Evolutionary conservation across 30 jellyfish, hydroid and myxozoan genomes (phyloP).

Genomic region (Clytia hemisphaerica): DNA sequence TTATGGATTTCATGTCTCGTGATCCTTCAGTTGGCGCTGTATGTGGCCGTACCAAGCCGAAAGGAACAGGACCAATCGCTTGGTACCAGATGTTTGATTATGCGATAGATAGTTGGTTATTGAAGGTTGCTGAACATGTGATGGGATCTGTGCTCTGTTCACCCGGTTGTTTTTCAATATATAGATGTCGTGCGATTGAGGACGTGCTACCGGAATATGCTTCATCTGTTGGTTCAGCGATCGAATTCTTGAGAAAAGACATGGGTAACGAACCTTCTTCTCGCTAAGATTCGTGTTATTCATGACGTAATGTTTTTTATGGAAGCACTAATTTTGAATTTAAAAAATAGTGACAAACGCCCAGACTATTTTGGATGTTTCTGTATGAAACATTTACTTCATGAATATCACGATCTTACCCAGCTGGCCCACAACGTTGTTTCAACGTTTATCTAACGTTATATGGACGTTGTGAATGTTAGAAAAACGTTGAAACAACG

Average conservation of each 20-base stretch:
- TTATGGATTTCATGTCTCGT: slow-evolving; percentile 85
- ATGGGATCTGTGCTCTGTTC: slow-evolving; percentile 94
- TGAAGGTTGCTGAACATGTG: slow-evolving; percentile 90
- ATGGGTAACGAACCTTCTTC: slow-evolving; percentile 93
- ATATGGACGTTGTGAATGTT: too few species aligned
- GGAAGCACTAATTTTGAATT: too few species aligned
- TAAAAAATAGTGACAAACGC: too few species aligned
- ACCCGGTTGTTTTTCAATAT: slow-evolving; percentile 90
- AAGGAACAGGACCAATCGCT: slow-evolving; percentile 87
- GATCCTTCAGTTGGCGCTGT: slow-evolving; percentile 94
- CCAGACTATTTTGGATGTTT: too few species aligned
- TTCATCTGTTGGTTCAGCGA: slow-evolving; percentile 75
- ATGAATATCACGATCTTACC: too few species aligned
- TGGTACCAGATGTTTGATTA: slow-evolving; percentile 88
- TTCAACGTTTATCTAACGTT: too few species aligned
- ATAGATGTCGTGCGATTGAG: slow-evolving; percentile 69
- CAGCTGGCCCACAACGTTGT: too few species aligned
- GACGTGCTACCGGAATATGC: slow-evolving; percentile 86
- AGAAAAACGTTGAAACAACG: too few species aligned
- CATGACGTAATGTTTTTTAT: too few species aligned
- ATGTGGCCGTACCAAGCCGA: slow-evolving; percentile 88
- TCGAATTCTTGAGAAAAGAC: slow-evolving; percentile 82
- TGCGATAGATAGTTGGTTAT: slow-evolving; percentile 94
- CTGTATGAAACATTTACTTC: too few species aligned
- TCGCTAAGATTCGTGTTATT: too few species aligned